Conservation (phyloP, 2,113 vertebrate species). For the Agapornis roseicollis region DNA sequence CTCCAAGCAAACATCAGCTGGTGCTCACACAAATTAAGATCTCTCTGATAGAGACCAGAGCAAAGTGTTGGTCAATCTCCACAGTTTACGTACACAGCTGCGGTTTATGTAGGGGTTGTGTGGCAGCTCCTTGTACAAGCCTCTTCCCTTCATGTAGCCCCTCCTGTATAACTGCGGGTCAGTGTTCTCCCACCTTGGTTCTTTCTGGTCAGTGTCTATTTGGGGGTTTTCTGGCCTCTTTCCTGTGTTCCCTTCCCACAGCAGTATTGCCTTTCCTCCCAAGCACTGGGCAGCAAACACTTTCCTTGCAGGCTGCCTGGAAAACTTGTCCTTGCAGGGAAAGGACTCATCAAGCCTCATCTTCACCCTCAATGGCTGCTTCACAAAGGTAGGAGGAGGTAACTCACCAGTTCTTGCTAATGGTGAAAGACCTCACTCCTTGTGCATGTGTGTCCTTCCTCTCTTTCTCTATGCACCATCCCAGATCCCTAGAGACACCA, state of each 20-base stretch:
- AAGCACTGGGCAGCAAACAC: rapidly evolving
- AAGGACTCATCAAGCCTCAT: no score
- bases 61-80: not conserved
- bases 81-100: not conserved
- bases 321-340: not conserved
- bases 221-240: not conserved
- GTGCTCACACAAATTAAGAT: not conserved
- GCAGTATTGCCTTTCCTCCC: not conserved
- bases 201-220: not conserved
- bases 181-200: not conserved
- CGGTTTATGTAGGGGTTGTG: rapidly evolving
- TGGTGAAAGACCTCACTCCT: not conserved
- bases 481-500: not conserved
- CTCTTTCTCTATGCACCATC: not conserved
- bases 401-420: not conserved
- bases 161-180: no score
- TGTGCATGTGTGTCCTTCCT: rapidly evolving
- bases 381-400: not conserved
- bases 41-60: not conserved
- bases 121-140: not conserved
- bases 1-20: not conserved
- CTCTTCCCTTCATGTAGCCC: not conserved
- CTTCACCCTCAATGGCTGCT: not conserved
- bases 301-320: not conserved
- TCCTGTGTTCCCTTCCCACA: rapidly evolving